A percentile compares a stretch with the other conserved stretches of the same genome.
These are phyloP conservation scores for Chrysaora quinquecirrha DNA, from an alignment of 30 jellyfish, hydroid and myxozoan species.

Conservation along the genomic window DNA sequence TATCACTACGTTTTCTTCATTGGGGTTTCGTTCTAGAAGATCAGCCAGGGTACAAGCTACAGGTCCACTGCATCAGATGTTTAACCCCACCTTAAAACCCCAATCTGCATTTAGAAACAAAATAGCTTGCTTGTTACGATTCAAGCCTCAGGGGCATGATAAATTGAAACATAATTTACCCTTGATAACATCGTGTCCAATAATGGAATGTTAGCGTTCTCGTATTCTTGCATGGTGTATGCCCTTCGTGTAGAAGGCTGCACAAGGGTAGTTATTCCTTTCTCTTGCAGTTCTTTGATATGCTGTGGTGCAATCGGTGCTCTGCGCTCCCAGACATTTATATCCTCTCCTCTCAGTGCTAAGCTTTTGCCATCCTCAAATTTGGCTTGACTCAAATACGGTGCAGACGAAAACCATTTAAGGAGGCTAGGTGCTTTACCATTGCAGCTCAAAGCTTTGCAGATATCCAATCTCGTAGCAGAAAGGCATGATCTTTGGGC, in stretches of 20 bases:
- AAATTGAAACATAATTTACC: too few relatives aligned
- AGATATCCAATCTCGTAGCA: too few relatives aligned
- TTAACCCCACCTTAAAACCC: too few relatives aligned
- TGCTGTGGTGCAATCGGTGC: slow-evolving; percentile 96
- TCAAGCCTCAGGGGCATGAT: too few relatives aligned
- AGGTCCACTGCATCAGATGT: too few relatives aligned
- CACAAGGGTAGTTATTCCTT: slow-evolving; percentile 81
- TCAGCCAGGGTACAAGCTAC: too few relatives aligned
- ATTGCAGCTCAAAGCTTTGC: too few relatives aligned
- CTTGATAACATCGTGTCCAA: slow-evolving; percentile 91
- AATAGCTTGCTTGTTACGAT: too few relatives aligned
- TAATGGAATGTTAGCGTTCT: slow-evolving; percentile 92
- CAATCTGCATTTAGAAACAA: too few relatives aligned
- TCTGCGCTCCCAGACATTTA: slow-evolving; percentile 95
- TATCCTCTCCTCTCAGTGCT: slow-evolving; percentile 88
- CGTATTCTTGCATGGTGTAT: slow-evolving; percentile 94
- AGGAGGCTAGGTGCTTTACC: too few relatives aligned
- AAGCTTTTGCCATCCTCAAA: slow-evolving; percentile 60
- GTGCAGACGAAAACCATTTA: slow-evolving; percentile 20
- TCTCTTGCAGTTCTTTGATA: slow-evolving; percentile 57
- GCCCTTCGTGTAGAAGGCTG: slow-evolving; percentile 99
- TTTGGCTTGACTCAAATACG: slow-evolving; percentile 40
- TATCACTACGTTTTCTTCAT: too few relatives aligned
- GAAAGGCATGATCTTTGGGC: background rate
- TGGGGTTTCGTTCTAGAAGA: too few relatives aligned